Percentiles rank a stretch among this genome's conserved stretches.
Conservation (phyloP, 2,797 vertebrate genomes). For the Hapalemur alaotrensis region DNA sequence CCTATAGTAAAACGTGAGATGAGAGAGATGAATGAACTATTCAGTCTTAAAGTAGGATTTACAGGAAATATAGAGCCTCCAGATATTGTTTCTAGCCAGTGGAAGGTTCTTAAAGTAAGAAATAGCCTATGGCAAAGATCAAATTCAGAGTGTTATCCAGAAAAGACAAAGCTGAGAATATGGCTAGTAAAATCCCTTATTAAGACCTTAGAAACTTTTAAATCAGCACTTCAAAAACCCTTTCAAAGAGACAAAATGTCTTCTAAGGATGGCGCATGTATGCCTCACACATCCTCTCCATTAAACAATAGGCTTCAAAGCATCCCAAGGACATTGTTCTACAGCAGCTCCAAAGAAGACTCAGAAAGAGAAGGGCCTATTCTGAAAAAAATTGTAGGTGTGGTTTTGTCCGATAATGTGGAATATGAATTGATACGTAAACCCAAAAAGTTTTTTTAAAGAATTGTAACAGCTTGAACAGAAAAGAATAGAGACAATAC, state of each 20-base stretch:
- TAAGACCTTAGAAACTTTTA: background rate
- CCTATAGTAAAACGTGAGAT: background rate
- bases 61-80: background rate
- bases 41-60: background rate
- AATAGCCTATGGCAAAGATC: background rate
- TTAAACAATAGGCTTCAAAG: background rate
- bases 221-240: background rate
- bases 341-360: background rate
- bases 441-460: background rate
- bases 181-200: background rate
- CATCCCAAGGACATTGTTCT: background rate
- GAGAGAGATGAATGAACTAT: background rate
- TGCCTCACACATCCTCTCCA: background rate
- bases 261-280: background rate
- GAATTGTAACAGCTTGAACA: background rate
- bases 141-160: background rate
- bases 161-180: background rate
- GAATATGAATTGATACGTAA: background rate
- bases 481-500: background rate
- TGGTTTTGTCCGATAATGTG: background rate
- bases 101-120: background rate
- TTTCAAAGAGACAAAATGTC: background rate
- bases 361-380: background rate
- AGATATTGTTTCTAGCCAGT: background rate
- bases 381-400: background rate